These are phyloP conservation scores for Hirtodrosophila confusa DNA, from an alignment of 2,888 invertebrate genomes.

Conservation along the genomic window DNA sequence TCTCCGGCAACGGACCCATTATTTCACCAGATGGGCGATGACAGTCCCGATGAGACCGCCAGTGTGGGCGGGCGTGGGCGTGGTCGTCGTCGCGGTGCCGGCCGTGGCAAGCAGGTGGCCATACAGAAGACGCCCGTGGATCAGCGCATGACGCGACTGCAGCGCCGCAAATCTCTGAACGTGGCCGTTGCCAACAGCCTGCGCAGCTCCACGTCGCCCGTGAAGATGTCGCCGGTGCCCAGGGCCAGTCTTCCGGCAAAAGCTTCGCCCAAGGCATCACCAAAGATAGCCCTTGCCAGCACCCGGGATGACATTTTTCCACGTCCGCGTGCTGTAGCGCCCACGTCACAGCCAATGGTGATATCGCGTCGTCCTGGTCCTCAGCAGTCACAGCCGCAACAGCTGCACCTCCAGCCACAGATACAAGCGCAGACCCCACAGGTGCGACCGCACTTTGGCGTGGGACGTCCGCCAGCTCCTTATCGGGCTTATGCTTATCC, in stretches of 20 bases:
- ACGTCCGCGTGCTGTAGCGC: conserved; percentile 22
- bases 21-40: conserved; percentile 25
- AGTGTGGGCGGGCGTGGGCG: conserved; percentile 36
- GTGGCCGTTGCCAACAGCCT: conserved; percentile 41
- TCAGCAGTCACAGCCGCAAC: background rate
- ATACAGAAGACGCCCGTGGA: conserved; percentile 41
- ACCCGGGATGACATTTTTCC: conserved; percentile 58
- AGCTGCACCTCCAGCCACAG: background rate
- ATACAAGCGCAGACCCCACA: background rate
- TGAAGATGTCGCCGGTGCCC: conserved; percentile 64
- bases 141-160: conserved; percentile 60
- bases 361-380: conserved; percentile 22
- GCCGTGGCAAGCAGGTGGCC: conserved; percentile 29
- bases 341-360: conserved; percentile 2
- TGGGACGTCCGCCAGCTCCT: conserved; percentile 12
- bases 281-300: conserved; percentile 1
- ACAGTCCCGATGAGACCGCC: conserved; percentile 37
- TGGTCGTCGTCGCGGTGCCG: conserved; percentile 25
- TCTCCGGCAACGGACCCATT: background rate
- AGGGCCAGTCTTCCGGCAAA: conserved; percentile 14
- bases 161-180: conserved; percentile 55
- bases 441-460: background rate
- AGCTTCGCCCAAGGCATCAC: background rate
- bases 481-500: background rate
- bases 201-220: conserved; percentile 52